phyloP scores from a whole-genome alignment of 2,888 invertebrate genomes.

The Crematogaster levior region DNA sequence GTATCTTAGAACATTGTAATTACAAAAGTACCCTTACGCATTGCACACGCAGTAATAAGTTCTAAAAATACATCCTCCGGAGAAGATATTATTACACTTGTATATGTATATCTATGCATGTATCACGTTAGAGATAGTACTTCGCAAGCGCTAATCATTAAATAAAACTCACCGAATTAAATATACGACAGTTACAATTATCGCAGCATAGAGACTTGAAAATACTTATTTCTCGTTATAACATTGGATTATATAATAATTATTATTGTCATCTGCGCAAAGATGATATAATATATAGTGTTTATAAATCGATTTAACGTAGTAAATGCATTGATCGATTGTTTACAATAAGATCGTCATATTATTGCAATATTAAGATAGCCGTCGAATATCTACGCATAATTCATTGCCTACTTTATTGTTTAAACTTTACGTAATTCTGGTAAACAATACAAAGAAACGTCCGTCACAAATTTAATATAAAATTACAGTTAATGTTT shows the following conservation, averaged over 20 bases:
- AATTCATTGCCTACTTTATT: background rate
- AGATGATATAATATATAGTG: slow-evolving; percentile 1
- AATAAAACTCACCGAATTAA: slow-evolving; percentile 49
- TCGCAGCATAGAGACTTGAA: slow-evolving; percentile 19
- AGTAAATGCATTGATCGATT: background rate
- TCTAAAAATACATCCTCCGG: slow-evolving; percentile 12
- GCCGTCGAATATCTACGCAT: background rate
- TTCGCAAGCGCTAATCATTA: slow-evolving; percentile 47
- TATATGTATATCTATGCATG: slow-evolving; percentile 24
- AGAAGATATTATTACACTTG: background rate
- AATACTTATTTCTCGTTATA: slow-evolving; percentile 15
- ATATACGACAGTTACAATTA: slow-evolving; percentile 33
- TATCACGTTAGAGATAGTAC: slow-evolving; percentile 35
- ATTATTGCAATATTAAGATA: slow-evolving; percentile 10
- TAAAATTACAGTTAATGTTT: background rate
- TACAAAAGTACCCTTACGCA: slow-evolving; percentile 70
- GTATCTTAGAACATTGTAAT: slow-evolving; percentile 74
- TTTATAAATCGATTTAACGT: background rate
- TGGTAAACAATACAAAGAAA: background rate
- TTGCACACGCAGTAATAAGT: slow-evolving; percentile 49
- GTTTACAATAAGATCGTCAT: background rate
- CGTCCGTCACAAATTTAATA: background rate
- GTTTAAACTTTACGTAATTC: background rate
- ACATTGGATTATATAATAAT: background rate
- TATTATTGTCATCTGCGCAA: background rate